Conservation (phyloP, 1,140 invertebrate species). For the Triops longicaudatus region DNA sequence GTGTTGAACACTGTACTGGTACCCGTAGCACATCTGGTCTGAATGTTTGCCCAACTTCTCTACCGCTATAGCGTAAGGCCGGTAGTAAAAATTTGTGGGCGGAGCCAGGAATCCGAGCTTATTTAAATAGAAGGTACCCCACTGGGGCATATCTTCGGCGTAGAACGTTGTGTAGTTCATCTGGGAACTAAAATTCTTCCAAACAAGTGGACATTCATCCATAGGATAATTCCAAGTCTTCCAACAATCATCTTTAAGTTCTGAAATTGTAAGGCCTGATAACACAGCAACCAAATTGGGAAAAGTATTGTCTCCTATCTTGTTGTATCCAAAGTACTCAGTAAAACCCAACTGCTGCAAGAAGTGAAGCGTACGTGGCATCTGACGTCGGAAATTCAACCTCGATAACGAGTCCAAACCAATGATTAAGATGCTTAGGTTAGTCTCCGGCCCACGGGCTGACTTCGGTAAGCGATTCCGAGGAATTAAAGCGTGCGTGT, state of each 20-base stretch:
- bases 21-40: background rate
- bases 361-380: background rate
- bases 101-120: slow-evolving; percentile 34
- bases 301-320: slow-evolving; percentile 38
- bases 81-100: slow-evolving; percentile 28
- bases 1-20: background rate
- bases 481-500: background rate
- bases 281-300: slow-evolving; percentile 36
- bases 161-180: slow-evolving; percentile 35
- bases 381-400: background rate
- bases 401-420: background rate
- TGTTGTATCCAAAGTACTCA: slow-evolving; percentile 36
- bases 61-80: background rate
- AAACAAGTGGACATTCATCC: slow-evolving; percentile 39
- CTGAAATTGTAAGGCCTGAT: slow-evolving; percentile 30
- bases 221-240: slow-evolving; percentile 33
- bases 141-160: slow-evolving; percentile 36
- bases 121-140: slow-evolving; percentile 35
- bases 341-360: slow-evolving; percentile 26
- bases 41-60: background rate
- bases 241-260: slow-evolving; percentile 20
- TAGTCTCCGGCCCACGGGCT: background rate
- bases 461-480: background rate
- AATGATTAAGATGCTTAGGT: background rate
- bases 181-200: slow-evolving; percentile 34